Percentiles rank a stretch among this genome's conserved stretches.
Conservation (phyloP, 2,797 vertebrate genomes). For the Sylvilagus floridanus region DNA sequence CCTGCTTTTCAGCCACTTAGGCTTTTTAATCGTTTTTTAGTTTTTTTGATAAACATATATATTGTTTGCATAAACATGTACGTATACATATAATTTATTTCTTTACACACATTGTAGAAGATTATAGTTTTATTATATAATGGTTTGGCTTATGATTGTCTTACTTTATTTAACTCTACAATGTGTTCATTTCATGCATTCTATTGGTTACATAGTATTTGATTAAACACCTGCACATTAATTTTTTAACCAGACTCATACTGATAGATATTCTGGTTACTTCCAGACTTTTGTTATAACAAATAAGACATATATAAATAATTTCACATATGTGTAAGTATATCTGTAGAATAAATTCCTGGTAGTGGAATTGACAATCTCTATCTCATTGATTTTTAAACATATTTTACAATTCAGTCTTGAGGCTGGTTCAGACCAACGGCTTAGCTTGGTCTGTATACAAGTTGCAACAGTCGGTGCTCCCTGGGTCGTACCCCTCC, state of each 20-base stretch:
- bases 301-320: constrained; percentile 9
- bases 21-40: background rate
- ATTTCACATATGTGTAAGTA: background rate
- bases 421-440: background rate
- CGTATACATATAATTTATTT: background rate
- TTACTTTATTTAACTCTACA: background rate
- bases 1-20: background rate
- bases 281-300: background rate
- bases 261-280: background rate
- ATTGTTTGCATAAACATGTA: background rate
- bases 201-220: background rate
- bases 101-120: background rate
- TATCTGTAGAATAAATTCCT: background rate
- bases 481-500: background rate
- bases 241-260: background rate
- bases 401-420: background rate
- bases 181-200: background rate
- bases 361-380: background rate
- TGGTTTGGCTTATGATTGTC: background rate
- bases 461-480: background rate
- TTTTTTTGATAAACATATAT: background rate
- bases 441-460: background rate
- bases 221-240: background rate
- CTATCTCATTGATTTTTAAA: background rate
- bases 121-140: background rate